Evolutionary conservation across 2,113 vertebrate species (phyloP).

Genomic region (Sarotherodon lohbergeri): DNA sequence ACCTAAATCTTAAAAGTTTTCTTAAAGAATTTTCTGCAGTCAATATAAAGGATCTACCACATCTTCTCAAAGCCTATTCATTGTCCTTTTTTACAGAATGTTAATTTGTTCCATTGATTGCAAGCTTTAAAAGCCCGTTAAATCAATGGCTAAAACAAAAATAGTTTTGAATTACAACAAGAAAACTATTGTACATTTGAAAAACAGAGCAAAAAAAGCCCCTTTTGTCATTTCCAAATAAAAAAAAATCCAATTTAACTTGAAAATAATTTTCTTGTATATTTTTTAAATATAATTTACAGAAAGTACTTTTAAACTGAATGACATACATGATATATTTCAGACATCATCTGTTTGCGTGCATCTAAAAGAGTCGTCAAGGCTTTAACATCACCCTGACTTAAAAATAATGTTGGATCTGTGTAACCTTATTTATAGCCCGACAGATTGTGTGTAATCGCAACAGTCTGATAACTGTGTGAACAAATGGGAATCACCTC

Average conservation of each 20-base stretch:
- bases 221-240: background rate
- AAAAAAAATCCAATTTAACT: background rate
- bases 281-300: background rate
- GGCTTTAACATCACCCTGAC: background rate
- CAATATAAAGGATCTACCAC: background rate
- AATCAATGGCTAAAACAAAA: background rate
- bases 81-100: background rate
- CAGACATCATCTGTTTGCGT: background rate
- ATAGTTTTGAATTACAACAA: background rate
- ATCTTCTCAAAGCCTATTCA: background rate
- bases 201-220: background rate
- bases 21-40: background rate
- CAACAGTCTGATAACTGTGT: constrained; percentile 3
- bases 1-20: background rate
- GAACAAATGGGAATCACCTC: constrained; percentile 24
- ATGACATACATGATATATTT: background rate
- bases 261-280: background rate
- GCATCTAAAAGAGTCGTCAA: background rate
- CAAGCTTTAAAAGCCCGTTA: background rate
- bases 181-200: background rate
- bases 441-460: constrained; percentile 20
- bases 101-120: background rate
- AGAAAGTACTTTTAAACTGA: background rate
- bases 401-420: background rate
- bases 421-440: constrained; percentile 20